phyloP scores from a whole-genome alignment of 2,888 invertebrate genomes.

The Brachyptera risi region DNA sequence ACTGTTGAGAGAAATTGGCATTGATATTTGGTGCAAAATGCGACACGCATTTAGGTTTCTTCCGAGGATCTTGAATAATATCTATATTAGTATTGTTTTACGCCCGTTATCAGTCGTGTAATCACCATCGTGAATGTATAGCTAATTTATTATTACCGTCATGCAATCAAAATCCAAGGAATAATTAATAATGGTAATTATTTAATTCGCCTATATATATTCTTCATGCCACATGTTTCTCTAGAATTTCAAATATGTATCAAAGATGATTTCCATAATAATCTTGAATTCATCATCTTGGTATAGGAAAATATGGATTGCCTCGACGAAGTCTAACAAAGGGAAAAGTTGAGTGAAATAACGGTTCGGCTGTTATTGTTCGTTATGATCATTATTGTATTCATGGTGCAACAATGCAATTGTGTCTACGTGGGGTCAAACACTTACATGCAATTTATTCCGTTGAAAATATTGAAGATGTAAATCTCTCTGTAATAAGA shows the following conservation, averaged over 20 bases:
- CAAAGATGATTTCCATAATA: slow-evolving; percentile 14
- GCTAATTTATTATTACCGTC: neutral
- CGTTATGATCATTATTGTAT: no score
- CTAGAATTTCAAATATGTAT: neutral
- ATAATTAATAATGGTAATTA: slow-evolving; percentile 22
- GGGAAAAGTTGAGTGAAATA: slow-evolving; percentile 4
- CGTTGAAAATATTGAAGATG: no score
- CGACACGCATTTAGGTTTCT: no score
- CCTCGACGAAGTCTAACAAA: neutral
- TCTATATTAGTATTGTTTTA: neutral
- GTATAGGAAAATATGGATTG: neutral
- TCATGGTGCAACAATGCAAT: no score
- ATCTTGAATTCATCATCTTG: slow-evolving; percentile 10
- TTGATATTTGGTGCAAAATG: no score
- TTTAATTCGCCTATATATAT: neutral
- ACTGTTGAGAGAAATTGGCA: no score
- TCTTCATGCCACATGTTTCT: neutral
- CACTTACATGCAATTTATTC: neutral
- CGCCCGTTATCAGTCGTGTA: neutral
- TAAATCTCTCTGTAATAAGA: no score
- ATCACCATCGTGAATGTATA: no score
- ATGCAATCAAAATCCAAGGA: neutral
- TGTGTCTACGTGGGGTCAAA: no score
- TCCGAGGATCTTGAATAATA: no score
- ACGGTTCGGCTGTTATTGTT: no score